These are phyloP conservation scores for Stomorhina lunata DNA, from an alignment of 2,888 invertebrate genomes.

Conservation along the genomic window DNA sequence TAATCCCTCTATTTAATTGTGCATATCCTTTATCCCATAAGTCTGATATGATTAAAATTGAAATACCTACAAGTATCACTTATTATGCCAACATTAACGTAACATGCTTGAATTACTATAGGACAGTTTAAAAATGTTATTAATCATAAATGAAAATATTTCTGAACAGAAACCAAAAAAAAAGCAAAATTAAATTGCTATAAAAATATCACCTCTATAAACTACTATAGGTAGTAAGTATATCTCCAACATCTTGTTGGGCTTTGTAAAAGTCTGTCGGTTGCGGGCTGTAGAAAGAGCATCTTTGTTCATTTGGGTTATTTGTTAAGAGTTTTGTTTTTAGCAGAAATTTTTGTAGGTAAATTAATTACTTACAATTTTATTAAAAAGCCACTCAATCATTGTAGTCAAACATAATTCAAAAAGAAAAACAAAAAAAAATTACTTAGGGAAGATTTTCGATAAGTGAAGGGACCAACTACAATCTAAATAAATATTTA, in stretches of 20 bases:
- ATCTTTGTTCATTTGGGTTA: no score
- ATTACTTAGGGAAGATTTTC: neutral
- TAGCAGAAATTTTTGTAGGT: conserved; percentile 42
- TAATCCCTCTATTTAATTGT: neutral
- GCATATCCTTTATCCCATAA: neutral
- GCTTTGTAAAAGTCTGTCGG: neutral
- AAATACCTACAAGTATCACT: neutral
- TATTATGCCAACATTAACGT: conserved; percentile 27
- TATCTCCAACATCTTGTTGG: neutral
- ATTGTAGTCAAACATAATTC: conserved; percentile 38
- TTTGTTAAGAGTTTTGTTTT: conserved; percentile 30
- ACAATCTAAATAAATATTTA: neutral
- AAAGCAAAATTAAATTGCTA: neutral
- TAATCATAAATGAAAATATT: conserved; percentile 30
- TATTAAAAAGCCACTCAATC: conserved; percentile 62
- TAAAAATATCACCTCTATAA: conserved; percentile 14
- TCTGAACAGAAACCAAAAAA: neutral
- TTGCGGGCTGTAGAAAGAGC: neutral
- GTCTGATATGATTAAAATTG: neutral
- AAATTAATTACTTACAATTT: conserved; percentile 57
- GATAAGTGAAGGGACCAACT: neutral
- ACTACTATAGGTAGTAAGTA: conserved; percentile 16
- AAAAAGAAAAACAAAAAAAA: neutral
- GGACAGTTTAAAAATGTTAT: conserved; percentile 47
- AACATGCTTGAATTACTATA: conserved; percentile 28